Evolutionary conservation across 2,888 invertebrate genomes (phyloP).

Genomic region (Sphaerophoria rueppellii): DNA sequence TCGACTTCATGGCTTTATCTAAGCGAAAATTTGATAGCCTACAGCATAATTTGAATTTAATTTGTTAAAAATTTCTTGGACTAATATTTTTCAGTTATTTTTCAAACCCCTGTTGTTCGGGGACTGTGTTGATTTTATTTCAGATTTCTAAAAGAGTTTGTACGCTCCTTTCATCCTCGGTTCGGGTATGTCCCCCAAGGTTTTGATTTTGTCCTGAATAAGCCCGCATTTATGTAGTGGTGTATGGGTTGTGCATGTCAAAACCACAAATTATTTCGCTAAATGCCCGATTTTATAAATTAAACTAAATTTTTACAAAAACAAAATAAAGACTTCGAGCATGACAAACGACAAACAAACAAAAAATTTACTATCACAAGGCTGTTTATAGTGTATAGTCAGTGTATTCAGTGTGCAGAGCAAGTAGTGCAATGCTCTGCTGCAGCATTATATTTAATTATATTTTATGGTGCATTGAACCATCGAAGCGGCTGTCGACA

Average conservation of each 20-base stretch:
- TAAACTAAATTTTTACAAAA: constrained; percentile 20
- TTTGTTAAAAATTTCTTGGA: neutral
- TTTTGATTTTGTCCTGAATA: neutral
- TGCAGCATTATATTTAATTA: constrained; percentile 64
- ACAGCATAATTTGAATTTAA: constrained; percentile 10
- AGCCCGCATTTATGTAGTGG: neutral
- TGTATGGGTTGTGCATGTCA: neutral
- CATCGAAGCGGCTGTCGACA: constrained; percentile 26
- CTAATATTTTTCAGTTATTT: constrained; percentile 14
- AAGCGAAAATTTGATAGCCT: neutral
- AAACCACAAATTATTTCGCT: constrained; percentile 32
- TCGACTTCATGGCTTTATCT: neutral
- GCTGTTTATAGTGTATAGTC: neutral
- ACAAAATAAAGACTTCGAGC: neutral
- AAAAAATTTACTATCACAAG: neutral
- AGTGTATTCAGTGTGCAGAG: neutral
- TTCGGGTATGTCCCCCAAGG: neutral
- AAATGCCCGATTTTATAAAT: constrained; percentile 22
- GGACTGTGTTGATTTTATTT: no score
- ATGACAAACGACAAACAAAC: neutral
- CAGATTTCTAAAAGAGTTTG: no score
- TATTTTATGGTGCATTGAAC: constrained; percentile 63
- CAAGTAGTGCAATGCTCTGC: constrained; percentile 28
- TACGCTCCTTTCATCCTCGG: no score
- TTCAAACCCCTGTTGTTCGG: no score